A percentile compares a stretch with the other conserved stretches of the same genome.
Conservation (phyloP, 2,888 invertebrate species). For the Cetonia aurata region DNA sequence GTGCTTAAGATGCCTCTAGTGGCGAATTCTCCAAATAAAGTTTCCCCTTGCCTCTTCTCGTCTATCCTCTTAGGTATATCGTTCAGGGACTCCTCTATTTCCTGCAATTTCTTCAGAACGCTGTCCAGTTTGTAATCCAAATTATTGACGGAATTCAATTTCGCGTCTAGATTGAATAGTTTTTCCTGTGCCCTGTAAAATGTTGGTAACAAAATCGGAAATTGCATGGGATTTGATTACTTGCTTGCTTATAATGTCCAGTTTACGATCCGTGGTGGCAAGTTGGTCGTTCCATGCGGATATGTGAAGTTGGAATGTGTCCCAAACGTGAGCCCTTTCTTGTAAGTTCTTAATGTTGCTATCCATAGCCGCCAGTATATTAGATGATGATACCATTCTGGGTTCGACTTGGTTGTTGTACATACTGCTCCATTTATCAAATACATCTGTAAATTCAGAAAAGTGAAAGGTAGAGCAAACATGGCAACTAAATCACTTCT, state of each 20-base stretch:
- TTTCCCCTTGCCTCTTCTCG: slow-evolving; percentile 52
- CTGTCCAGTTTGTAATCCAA: slow-evolving; percentile 65
- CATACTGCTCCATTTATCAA: slow-evolving; percentile 65
- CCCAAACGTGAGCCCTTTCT: slow-evolving; percentile 70
- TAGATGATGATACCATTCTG: slow-evolving; percentile 63
- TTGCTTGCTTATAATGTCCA: slow-evolving; percentile 67
- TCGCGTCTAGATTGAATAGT: slow-evolving; percentile 60
- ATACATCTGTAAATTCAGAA: slow-evolving; percentile 56
- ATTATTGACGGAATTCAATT: slow-evolving; percentile 60
- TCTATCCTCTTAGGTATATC: slow-evolving; percentile 54
- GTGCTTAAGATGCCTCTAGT: slow-evolving; percentile 64
- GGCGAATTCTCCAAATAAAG: slow-evolving; percentile 64
- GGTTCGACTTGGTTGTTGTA: slow-evolving; percentile 66
- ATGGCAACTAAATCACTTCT: too few species aligned
- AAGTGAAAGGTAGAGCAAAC: neutral
- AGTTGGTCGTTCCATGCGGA: slow-evolving; percentile 70
- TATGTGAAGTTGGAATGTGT: slow-evolving; percentile 69
- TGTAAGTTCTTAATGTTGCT: slow-evolving; percentile 67
- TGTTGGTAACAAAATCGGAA: neutral
- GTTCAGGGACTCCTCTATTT: slow-evolving; percentile 58
- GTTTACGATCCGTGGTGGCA: slow-evolving; percentile 67
- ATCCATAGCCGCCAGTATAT: slow-evolving; percentile 65
- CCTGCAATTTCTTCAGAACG: slow-evolving; percentile 55
- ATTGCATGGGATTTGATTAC: slow-evolving; percentile 17
- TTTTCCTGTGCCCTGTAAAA: slow-evolving; percentile 64